Base-by-base conservation (phyloP, 2,797 vertebrate genomes). In the Gallirallus australis region DNA sequence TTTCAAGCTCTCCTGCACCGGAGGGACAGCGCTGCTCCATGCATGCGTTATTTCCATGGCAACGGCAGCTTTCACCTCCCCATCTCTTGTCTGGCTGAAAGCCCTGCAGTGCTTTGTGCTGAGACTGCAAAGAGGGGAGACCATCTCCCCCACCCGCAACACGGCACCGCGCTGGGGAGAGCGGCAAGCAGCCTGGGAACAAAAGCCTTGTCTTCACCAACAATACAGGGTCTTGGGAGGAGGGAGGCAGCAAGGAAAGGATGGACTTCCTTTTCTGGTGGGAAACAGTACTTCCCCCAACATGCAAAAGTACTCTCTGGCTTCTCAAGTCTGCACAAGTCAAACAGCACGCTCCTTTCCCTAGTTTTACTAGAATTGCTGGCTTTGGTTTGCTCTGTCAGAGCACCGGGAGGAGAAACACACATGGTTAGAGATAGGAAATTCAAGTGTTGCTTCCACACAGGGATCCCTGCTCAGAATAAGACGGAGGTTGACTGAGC, bases 71-170 rank as follows among this genome's bases (percentile, higher is more conserved):
- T 93, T 94, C 90, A 82, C 91, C 89, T 96, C 86, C 82, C 81
- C 80, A 77, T 95, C 95, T 92, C 86, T 80, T 64, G 28, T 77
- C 97, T 97, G 95, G 86, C 94, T 97, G 93, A 96, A 96, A 98
- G 95, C 92, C 78, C 98, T 80, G 97, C 98, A 98, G 97, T 84
- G 96, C 93, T 97, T 94, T 98, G 97, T 97, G 98, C 97, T 90
- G 91, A 96, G 98, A 98, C 97, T 98, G 97, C 97, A 97, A 96
- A 98, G 96, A 93, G 93, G 94, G 95, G 37, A 90, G 50, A 88
- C 18, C 3, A 64, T 78, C 61, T 70, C 82, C 60, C 70, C 75
- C 45, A 50, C 48, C 82, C 25, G 4, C 79, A 77, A 25, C 76
- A 79, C 16, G 0, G 52, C 6, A 10, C 94, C 53, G 42, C 6